Base-by-base conservation (phyloP, 2,797 vertebrate genomes). In the Neoniphon sammara region DNA sequence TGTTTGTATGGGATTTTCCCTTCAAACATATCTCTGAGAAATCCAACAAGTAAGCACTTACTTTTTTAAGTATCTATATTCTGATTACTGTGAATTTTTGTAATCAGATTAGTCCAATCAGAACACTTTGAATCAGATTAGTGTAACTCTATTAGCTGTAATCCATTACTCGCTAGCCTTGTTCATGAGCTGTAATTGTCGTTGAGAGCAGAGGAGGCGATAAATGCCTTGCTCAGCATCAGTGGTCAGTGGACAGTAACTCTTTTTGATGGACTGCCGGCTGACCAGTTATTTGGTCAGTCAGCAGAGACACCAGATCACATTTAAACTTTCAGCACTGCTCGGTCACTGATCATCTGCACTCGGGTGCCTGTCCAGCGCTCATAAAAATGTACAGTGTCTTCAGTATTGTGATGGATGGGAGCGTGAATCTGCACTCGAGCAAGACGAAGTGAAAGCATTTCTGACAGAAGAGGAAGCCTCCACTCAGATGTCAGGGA, bases 241-340 rank as follows among this genome's bases (percentile, higher is more conserved):
- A 36, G 49, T n/a, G 21, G 11, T 52, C 62, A 72, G 70, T 49
- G 52, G 63, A 73, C 34, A 53, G 46, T 59, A 59, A 66, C 10
- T 42, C 25, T 25, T 42, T 42, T 12, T 57, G 31, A 58, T 27
- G 21, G 57, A 61, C 39, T 39, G 23, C n/a, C n/a, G 39, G 20
- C 39, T 31, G 21, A n/a, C 14, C 34, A 44, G 1, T 44, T n/a
- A 42, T 15, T 5, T 21, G 30, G 17, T 20, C 31, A 49, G 27
- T 54, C 21, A 52, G 34, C 3, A 25, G 31, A 31, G 23, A 73
- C 71, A 53, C 42, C 1, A 67, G 59, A 60, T 27, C 8, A 12
- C 46, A 46, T 67, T 61, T 47, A 67, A 47, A 70, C 34, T 23
- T 25, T 25, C 31, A 36, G 49, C 58, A 23, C 30, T 7, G 23